Evolutionary conservation across 2,797 vertebrate species (phyloP).

Genomic region (Chloroceryle amazona): DNA sequence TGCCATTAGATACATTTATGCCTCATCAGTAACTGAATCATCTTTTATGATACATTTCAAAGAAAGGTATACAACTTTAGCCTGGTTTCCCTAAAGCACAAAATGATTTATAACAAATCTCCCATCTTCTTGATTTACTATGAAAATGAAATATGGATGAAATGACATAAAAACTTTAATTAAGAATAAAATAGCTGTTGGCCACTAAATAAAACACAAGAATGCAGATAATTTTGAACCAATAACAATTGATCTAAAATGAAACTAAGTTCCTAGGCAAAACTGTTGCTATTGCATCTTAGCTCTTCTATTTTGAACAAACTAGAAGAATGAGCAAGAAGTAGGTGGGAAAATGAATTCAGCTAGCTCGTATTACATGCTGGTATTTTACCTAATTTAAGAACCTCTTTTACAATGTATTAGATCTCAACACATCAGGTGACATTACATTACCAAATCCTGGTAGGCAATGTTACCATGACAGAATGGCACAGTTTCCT

Average conservation of each 20-base stretch:
- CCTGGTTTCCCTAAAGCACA: constrained; percentile 27
- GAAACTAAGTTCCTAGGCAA: background rate
- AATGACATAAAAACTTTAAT: constrained; percentile 36
- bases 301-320: background rate
- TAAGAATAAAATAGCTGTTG: constrained; percentile 54
- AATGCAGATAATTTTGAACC: background rate
- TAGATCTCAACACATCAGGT: background rate
- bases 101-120: constrained; percentile 50
- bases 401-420: background rate
- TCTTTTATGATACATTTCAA: constrained; percentile 88
- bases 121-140: background rate
- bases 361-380: background rate
- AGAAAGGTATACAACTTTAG: constrained; percentile 75
- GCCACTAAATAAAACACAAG: constrained; percentile 38
- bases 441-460: background rate
- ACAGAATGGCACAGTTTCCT: background rate
- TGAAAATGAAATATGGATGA: constrained; percentile 29
- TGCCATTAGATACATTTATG: constrained; percentile 88
- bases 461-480: too few relatives aligned
- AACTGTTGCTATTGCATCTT: background rate
- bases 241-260: background rate
- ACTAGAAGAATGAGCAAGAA: background rate
- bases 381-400: background rate
- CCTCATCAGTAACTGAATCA: constrained; percentile 92
- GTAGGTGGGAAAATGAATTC: background rate